Base-by-base conservation (phyloP, 1,140 invertebrate genomes). In the Aphelinus certus region DNA sequence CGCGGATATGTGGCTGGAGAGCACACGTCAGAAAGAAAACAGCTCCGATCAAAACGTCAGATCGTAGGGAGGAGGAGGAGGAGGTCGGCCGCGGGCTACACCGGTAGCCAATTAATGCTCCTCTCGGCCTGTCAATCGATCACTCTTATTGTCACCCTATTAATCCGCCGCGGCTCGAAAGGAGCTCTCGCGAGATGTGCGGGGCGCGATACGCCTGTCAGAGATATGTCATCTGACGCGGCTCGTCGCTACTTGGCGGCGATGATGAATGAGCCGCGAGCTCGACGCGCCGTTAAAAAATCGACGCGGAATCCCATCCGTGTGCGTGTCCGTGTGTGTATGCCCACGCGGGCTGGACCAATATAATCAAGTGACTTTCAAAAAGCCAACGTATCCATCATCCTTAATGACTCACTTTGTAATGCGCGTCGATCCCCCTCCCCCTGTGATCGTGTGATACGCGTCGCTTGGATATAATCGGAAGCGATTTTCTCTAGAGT, bases 191-290 rank as follows among this genome's bases (percentile, higher is more conserved):
- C 53, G 64, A 73, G 75, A 76, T 71, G 74, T 66, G 48, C n/a
- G n/a, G 49, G 61, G 57, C 10, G 48, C 63, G 68, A 76, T 71
- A 71, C 48, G 49, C 6, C 51, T 76, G 74, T 71, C 74, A 76
- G 49, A 76, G 68, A 76, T 76, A 76, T 67, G 74, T 76, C 74
- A 61, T 66, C 68, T n/a, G 56, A 60, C 68, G 60, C 26, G 68
- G 56, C 65, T 66, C 62, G 48, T 67, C 60, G 61, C 63, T 71
- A 66, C 61, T 69, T 64, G 7, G 51, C 10, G 6, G 4, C 48
- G 57, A 71, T 71, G 74, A 76, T 76, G 74, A 76, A 76, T 71
- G 57, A 55, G 55, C 9, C 62, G 46, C 51, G 72, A 74, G 43
- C 45, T 10, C 43, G 58, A 58, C 61, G 73, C 70, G 48, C 66